phyloP scores from a whole-genome alignment of 2,797 vertebrate genomes.

The Pyrocephalus nanus region DNA sequence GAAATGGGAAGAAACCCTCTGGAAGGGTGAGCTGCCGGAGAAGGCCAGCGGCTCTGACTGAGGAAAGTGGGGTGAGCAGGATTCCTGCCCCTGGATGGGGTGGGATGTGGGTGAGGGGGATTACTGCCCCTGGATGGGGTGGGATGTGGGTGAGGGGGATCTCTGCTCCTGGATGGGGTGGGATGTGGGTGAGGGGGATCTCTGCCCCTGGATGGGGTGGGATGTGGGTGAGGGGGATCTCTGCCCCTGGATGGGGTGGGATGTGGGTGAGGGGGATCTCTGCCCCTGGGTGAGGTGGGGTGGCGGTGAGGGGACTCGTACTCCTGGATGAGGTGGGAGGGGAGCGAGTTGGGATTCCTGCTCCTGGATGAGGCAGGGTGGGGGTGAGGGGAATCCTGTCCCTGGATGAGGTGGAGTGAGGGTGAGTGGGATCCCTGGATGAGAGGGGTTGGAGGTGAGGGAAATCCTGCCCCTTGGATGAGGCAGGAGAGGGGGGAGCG shows the following conservation, averaged over 20 bases:
- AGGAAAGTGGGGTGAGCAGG: not conserved
- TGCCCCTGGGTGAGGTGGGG: not conserved
- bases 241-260: not conserved
- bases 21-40: fast-evolving
- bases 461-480: too few species aligned
- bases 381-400: too few species aligned
- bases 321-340: not conserved
- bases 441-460: too few species aligned
- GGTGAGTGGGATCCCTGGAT: not conserved
- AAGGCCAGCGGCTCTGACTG: not conserved
- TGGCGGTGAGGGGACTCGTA: too few species aligned
- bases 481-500: too few species aligned
- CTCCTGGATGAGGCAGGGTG: not conserved
- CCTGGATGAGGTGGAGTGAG: too few species aligned
- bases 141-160: not conserved
- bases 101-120: not conserved
- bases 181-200: too few species aligned
- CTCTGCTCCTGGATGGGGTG: not conserved
- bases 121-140: not conserved
- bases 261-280: not conserved
- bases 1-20: fast-evolving
- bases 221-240: too few species aligned
- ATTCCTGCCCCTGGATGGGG: not conserved
- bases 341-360: not conserved
- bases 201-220: not conserved